These are phyloP conservation scores for Elaeidobius kamerunicus DNA, from an alignment of 2,888 invertebrate genomes.

Conservation along the genomic window DNA sequence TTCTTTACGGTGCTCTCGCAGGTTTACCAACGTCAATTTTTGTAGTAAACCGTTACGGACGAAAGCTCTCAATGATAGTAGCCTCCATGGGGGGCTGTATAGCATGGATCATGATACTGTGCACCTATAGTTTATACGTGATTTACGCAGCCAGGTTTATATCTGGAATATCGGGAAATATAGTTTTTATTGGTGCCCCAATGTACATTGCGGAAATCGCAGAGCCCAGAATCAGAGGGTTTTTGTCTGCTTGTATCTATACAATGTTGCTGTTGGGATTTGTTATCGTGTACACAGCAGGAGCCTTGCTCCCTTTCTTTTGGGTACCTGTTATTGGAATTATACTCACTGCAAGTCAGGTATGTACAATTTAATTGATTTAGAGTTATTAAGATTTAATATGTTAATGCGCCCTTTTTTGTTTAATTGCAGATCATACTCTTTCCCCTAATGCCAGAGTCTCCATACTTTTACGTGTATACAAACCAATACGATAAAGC, in stretches of 20 bases:
- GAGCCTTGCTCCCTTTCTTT: slow-evolving; percentile 42
- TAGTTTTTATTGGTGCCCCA: slow-evolving; percentile 46
- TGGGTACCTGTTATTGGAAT: slow-evolving; percentile 27
- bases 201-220: slow-evolving; percentile 49
- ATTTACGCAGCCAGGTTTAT: slow-evolving; percentile 42
- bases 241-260: slow-evolving; percentile 44
- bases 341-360: slow-evolving; percentile 39
- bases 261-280: slow-evolving; percentile 46
- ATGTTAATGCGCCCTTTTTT: too few relatives aligned
- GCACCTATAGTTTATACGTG: slow-evolving; percentile 38
- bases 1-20: slow-evolving; percentile 34
- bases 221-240: slow-evolving; percentile 45
- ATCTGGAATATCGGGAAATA: slow-evolving; percentile 41
- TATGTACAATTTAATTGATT: slow-evolving; percentile 23
- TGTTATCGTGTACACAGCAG: slow-evolving; percentile 43
- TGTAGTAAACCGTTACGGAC: slow-evolving; percentile 39
- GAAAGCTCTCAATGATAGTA: slow-evolving; percentile 41
- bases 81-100: slow-evolving; percentile 40
- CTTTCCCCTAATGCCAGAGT: slow-evolving; percentile 48
- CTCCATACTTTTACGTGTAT: slow-evolving; percentile 45
- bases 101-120: slow-evolving; percentile 42
- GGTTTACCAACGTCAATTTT: slow-evolving; percentile 40
- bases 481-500: slow-evolving; percentile 42
- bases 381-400: too few relatives aligned
- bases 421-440: too few relatives aligned